phyloP scores from a whole-genome alignment of 64 coral and sea anemone genomes.

The Astreopora myriophthalma region DNA sequence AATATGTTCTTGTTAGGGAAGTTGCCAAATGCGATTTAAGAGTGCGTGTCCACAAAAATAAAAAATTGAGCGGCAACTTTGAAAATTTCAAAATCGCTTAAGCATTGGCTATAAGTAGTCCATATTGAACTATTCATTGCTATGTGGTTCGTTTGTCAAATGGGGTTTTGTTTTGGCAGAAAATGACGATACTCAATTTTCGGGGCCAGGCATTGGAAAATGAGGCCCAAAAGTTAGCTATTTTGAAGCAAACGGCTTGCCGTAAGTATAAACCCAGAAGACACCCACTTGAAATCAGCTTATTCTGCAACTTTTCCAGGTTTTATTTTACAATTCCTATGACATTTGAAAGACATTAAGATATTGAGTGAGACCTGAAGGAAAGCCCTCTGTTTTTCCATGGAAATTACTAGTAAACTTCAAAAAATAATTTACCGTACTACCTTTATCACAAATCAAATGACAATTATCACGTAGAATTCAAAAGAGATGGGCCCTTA shows the following conservation, averaged over 20 bases:
- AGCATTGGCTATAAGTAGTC: conserved; percentile 15
- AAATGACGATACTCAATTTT: neutral
- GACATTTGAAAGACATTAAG: neutral
- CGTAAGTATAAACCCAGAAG: neutral
- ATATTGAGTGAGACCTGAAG: neutral
- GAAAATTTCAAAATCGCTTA: neutral
- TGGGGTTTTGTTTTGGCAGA: conserved; percentile 12
- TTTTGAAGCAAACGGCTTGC: conserved; percentile 1
- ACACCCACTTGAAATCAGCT: conserved; percentile 4
- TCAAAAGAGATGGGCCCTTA: neutral
- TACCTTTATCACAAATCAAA: conserved; percentile 19
- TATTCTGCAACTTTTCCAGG: neutral
- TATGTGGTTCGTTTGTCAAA: conserved; percentile 18
- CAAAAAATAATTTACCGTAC: neutral
- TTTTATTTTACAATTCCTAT: neutral
- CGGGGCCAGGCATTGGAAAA: neutral
- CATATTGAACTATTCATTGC: conserved; percentile 1
- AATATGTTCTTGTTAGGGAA: too few species aligned
- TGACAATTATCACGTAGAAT: neutral
- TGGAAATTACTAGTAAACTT: neutral
- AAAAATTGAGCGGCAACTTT: neutral
- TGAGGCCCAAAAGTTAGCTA: neutral
- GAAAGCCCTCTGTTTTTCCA: neutral
- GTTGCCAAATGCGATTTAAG: too few species aligned
- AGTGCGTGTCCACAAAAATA: neutral